Base-by-base conservation (phyloP, 37 sponge, comb jelly and placozoan species). In the Geodia barretti region DNA sequence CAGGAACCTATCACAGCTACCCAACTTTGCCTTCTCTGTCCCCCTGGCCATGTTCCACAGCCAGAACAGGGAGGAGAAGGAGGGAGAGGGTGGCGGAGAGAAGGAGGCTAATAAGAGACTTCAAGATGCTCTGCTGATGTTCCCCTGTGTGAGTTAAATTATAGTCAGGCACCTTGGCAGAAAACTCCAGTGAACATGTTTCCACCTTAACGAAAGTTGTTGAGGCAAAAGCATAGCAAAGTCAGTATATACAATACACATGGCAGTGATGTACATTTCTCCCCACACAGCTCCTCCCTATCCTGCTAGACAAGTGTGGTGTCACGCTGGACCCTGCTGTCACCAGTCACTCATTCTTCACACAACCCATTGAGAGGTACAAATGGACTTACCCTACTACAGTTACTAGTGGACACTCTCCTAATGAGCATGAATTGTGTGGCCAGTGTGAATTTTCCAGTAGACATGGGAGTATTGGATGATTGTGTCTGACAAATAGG, bases 11-110 rank as follows among this genome's bases (percentile, higher is more conserved):
- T 86, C 86, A 41, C 91, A 95, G 79, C 88, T 97, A 0, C 97
- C 97, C 8, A 97, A 97, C 75, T 92, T 91, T 80, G 90, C 97
- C 17, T 89, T 93, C 47, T 94, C 97, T 3, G 41, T 89, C 40
- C 82, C 97, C n/a, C 83, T 97, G 73, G 96, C 97, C 33, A 63
- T 82, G 67, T 95, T 95, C 75, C 83, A 92, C 71, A 24, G 39
- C 5, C 41, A 21, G 88, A 76, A 35, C 68, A 79, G 39, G 59
- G 5, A 72, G 83, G 17, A 47, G 7, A 14, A 14, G 14, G 54
- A 47, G 26, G 29, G 59, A 7, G 65, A 33, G 36, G 31, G 41
- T 43, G 33, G 25, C 73, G 36, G 39, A 62, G 21, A 0, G 77
- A 23, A 25, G 25, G 60, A 68, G 33, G 79, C 81, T 34, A 71